Percentiles rank a stretch among this genome's conserved stretches.
phyloP scores from a whole-genome alignment of 2,888 invertebrate species.

The Entomobrya proxima region DNA sequence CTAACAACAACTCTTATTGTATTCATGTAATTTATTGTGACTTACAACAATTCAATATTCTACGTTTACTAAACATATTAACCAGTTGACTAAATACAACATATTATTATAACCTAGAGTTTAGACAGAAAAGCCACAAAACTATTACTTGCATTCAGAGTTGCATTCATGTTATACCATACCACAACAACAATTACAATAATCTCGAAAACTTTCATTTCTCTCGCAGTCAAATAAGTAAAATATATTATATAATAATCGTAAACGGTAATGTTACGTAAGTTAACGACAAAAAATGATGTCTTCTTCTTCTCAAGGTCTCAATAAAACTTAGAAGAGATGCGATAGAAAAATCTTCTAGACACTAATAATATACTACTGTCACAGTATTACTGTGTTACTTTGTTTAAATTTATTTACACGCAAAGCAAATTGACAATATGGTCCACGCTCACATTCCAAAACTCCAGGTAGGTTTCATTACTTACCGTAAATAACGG shows the following conservation, averaged over 20 bases:
- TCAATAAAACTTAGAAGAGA: conserved; percentile 6
- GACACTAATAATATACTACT: too few relatives aligned
- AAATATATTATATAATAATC: too few relatives aligned
- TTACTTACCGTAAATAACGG: conserved; percentile 37
- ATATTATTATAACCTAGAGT: background rate
- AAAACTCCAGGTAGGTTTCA: conserved; percentile 38
- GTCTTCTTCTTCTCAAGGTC: background rate
- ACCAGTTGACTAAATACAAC: background rate
- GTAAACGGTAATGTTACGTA: background rate
- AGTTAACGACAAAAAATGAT: background rate
- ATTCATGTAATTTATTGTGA: background rate
- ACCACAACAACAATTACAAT: conserved; percentile 1
- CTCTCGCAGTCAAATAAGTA: background rate
- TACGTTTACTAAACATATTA: background rate
- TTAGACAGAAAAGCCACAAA: conserved; percentile 4
- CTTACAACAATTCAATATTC: background rate
- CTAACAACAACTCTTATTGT: conserved; percentile 12
- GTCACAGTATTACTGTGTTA: too few relatives aligned
- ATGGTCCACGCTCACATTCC: conserved; percentile 32
- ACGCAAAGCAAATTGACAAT: conserved; percentile 38
- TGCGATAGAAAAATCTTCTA: too few relatives aligned
- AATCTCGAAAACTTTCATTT: conserved; percentile 16
- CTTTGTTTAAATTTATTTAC: too few relatives aligned
- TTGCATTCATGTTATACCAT: too few relatives aligned
- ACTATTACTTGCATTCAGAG: background rate